A percentile compares a stretch with the other conserved stretches of the same genome.
Evolutionary conservation across 1,140 invertebrate species (phyloP).

Genomic region (Epicauta chinensis): DNA sequence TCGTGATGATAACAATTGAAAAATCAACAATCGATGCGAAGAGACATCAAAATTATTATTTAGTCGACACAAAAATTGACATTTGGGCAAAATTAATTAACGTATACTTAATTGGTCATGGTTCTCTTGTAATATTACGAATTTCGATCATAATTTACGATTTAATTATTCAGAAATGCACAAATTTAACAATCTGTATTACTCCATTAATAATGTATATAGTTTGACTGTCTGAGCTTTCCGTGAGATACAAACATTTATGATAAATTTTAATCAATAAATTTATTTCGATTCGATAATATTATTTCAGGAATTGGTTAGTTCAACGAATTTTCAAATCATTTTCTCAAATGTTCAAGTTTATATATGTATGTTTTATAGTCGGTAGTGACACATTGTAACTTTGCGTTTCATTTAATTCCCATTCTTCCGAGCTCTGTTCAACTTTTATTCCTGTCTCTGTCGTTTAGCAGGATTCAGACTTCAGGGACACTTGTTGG

Average conservation of each 20-base stretch:
- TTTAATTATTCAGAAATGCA: constrained; percentile 22
- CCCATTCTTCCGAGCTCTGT: too few species aligned
- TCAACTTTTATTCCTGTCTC: background rate
- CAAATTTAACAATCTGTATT: constrained; percentile 10
- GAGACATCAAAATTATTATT: constrained; percentile 13
- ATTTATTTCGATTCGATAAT: too few species aligned
- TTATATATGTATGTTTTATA: too few species aligned
- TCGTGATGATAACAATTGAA: background rate
- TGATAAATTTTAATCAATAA: too few species aligned
- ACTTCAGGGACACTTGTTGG: constrained; percentile 25
- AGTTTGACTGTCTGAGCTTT: too few species aligned
- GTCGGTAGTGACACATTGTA: too few species aligned
- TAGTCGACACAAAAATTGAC: constrained; percentile 18
- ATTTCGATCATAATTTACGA: constrained; percentile 21
- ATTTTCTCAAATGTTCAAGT: too few species aligned
- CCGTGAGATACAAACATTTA: too few species aligned
- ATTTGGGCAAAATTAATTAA: constrained; percentile 23
- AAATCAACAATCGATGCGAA: background rate
- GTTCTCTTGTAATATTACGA: constrained; percentile 13
- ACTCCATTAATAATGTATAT: too few species aligned
- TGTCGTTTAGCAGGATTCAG: background rate
- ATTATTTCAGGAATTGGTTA: too few species aligned
- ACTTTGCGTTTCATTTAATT: too few species aligned
- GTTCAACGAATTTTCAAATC: too few species aligned
- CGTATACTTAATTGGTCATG: constrained; percentile 19